These are phyloP conservation scores for Hypanus sabinus DNA, from an alignment of 2,113 vertebrate genomes.

Conservation along the genomic window DNA sequence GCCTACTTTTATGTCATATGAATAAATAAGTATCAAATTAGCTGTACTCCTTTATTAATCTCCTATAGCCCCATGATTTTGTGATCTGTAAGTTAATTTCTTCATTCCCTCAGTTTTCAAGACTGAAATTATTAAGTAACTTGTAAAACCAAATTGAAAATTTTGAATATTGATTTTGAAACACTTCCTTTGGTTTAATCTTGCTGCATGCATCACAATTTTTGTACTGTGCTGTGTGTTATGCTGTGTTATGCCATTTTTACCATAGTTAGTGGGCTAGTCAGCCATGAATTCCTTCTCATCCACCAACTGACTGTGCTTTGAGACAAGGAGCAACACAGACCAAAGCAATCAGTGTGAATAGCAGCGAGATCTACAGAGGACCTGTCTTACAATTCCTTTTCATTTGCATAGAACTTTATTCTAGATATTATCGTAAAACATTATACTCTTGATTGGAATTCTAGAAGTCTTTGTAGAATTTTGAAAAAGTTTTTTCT, in stretches of 20 bases:
- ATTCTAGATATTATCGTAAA: background rate
- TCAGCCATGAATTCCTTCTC: background rate
- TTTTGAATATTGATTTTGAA: background rate
- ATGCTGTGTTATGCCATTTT: background rate
- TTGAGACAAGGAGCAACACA: background rate
- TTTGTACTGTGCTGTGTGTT: background rate
- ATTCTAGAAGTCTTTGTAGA: background rate
- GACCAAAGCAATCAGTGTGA: background rate
- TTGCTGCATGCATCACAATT: background rate
- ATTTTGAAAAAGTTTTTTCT: background rate
- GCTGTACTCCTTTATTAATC: background rate
- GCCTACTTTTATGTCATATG: no score
- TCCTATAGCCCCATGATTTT: background rate
- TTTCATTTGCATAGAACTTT: background rate
- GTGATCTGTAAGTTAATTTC: background rate
- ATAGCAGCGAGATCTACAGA: background rate
- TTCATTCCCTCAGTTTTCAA: background rate
- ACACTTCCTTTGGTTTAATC: background rate
- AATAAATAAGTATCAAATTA: background rate
- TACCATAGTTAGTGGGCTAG: background rate
- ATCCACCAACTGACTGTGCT: background rate
- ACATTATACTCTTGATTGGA: background rate
- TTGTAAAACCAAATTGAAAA: background rate
- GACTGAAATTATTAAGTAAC: background rate
- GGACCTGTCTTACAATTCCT: background rate